A percentile compares a stretch with the other conserved stretches of the same genome.
Conservation (phyloP, 2,797 vertebrate species). For the Protonibea diacanthus region DNA sequence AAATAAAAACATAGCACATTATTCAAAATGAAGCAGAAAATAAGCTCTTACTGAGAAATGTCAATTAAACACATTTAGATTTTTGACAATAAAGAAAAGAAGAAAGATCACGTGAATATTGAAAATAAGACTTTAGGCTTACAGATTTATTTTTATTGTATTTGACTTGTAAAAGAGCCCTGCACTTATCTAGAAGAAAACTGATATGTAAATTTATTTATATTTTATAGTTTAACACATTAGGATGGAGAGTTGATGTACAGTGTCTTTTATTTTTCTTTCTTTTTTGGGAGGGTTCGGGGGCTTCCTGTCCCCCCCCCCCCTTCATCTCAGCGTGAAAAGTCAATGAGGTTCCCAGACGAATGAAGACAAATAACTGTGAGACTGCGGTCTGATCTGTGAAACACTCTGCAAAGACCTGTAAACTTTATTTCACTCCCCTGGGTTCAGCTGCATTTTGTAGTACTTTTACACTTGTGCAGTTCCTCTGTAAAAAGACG, state of each 20-base stretch:
- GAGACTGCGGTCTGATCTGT: slow-evolving; percentile 14
- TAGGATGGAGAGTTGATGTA: slow-evolving; percentile 73
- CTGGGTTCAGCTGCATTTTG: slow-evolving; percentile 65
- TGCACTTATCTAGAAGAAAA: slow-evolving; percentile 64
- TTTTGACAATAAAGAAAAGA: slow-evolving; percentile 54
- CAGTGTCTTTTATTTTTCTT: slow-evolving; percentile 41
- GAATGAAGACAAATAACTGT: neutral
- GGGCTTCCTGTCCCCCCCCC: slow-evolving; percentile 2
- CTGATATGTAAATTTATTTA: slow-evolving; percentile 74
- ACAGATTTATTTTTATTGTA: slow-evolving; percentile 71
- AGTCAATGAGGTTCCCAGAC: slow-evolving; percentile 6
- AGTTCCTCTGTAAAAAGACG: slow-evolving; percentile 75
- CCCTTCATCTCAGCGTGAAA: slow-evolving; percentile 19
- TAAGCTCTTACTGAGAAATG: slow-evolving; percentile 56
- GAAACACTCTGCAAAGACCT: slow-evolving; percentile 46
- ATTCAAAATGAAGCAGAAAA: slow-evolving; percentile 54
- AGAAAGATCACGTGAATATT: slow-evolving; percentile 51
- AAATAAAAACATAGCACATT: slow-evolving; percentile 53
- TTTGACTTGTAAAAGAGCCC: slow-evolving; percentile 56
- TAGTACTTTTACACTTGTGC: slow-evolving; percentile 75
- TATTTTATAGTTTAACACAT: slow-evolving; percentile 69
- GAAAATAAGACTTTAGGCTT: slow-evolving; percentile 58
- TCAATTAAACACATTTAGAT: slow-evolving; percentile 59
- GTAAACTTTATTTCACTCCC: slow-evolving; percentile 38
- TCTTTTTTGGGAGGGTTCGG: neutral